Conservation (phyloP, 2,888 invertebrate genomes). For the Suillia variegata region DNA sequence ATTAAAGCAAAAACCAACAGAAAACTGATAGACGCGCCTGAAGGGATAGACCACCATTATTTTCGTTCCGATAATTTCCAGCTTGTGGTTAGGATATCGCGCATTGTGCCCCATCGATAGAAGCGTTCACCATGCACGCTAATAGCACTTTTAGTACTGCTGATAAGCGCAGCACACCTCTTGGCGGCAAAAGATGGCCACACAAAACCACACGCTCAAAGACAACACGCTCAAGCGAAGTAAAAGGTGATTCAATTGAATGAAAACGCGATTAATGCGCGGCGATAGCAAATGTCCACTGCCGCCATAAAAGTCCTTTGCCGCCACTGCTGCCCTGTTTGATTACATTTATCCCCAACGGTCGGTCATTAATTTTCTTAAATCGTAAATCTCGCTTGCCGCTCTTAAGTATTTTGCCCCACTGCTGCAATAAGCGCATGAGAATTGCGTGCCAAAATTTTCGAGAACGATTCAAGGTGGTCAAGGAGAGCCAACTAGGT, state of each 20-base stretch:
- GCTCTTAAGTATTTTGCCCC: background rate
- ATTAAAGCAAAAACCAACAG: background rate
- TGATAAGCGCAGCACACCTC: conserved; percentile 1
- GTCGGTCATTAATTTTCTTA: background rate
- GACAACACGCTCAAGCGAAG: background rate
- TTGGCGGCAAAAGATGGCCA: background rate
- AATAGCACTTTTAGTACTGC: background rate
- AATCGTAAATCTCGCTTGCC: background rate
- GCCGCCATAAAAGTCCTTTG: background rate
- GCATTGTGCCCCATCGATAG: background rate
- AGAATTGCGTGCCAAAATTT: background rate
- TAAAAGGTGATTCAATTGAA: background rate
- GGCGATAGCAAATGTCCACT: background rate
- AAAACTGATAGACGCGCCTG: no score
- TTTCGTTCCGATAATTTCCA: background rate
- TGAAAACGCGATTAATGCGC: conserved; percentile 19
- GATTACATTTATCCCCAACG: no score
- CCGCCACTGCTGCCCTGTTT: background rate
- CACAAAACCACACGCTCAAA: background rate
- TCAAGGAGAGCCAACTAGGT: no score
- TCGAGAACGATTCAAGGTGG: background rate
- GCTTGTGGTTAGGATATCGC: background rate
- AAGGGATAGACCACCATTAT: no score
- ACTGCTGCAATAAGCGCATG: background rate
- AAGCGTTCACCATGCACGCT: background rate